Conservation (phyloP, 2,888 invertebrate species). For the Thereva nobilitata region DNA sequence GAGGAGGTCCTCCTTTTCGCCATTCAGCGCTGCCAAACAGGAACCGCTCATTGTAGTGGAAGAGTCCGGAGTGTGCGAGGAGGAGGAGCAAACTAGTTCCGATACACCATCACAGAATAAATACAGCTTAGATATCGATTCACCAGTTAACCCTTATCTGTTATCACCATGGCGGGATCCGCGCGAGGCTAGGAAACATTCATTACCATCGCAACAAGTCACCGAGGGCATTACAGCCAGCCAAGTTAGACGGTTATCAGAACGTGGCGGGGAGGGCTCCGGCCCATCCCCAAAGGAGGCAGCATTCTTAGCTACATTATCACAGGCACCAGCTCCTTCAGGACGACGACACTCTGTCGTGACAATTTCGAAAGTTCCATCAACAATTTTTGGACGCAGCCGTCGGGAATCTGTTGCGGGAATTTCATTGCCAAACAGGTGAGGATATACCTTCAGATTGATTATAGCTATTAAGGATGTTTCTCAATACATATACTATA, state of each 20-base stretch:
- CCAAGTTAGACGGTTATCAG: constrained; percentile 81
- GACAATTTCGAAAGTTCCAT: constrained; percentile 81
- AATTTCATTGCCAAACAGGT: constrained; percentile 64
- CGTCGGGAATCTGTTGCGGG: constrained; percentile 82
- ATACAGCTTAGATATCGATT: constrained; percentile 74
- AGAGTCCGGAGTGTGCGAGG: constrained; percentile 71
- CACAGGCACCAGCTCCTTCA: constrained; percentile 73
- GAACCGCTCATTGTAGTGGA: constrained; percentile 85
- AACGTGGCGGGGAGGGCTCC: constrained; percentile 74
- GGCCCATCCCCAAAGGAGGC: constrained; percentile 79
- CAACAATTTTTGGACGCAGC: constrained; percentile 74
- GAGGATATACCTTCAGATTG: constrained; percentile 45
- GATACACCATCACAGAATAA: constrained; percentile 61
- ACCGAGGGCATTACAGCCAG: constrained; percentile 85
- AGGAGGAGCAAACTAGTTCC: constrained; percentile 62
- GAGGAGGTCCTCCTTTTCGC: constrained; percentile 70
- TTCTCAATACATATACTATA: too few species aligned
- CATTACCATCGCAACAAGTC: constrained; percentile 81
- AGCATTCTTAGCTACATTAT: constrained; percentile 80
- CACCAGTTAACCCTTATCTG: constrained; percentile 79
- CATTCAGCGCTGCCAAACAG: constrained; percentile 60
- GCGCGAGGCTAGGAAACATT: constrained; percentile 76
- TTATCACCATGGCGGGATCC: constrained; percentile 80
- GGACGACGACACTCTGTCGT: constrained; percentile 85
- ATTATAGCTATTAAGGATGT: too few species aligned